Evolutionary conservation across 2,888 invertebrate genomes (phyloP), one percentile per base, ranked within the genome.

Genomic region (Bombyx huttoni): DNA sequence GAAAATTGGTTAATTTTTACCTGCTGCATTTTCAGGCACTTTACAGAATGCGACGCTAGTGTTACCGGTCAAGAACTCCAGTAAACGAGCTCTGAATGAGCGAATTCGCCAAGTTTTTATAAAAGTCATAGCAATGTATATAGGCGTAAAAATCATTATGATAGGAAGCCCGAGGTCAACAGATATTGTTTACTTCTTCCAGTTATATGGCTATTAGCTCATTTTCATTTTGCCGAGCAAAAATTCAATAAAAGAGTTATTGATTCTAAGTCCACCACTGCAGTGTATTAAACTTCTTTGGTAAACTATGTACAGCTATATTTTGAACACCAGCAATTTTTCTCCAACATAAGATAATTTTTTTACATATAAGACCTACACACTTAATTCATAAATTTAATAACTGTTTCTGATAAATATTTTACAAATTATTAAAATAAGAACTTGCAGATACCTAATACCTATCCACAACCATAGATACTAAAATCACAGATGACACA

Each of bases 91-190:
- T 67, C 91, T 90, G 57, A 95, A 90, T 34, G 92, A 91, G 51
- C 92, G 91, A 58, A 95, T 90, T 52, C 94, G 90, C 93, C 94
- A 94, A 72, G 94, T 92, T 80, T 95, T 95, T 62, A 95, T 83
- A 78, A 94, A 92, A 57, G 96, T 96, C 69, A 95, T 93, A 70
- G 94, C 93, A 85, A 94, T 92, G 78, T 96, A 96, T 80, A 93
- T 94, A 51, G 96, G 83, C 46, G 96, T 95, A 66, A 96, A 90
- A 75, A 96, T 81, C 94, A 94, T 94, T 58, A 56, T 84, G 52
- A 52, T 51, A 52, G 59, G 56, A 54, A 53, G 51, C 56, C 35
- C 35, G 40, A 63, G 5, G 2, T 5, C 24, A 24, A 24, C 24
- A 24, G 5, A 24, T 24, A 24, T 24, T 24, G 2, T 3, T 24